These are phyloP conservation scores for Holotrichia oblita DNA, from an alignment of 1,140 invertebrate species.

Conservation along the genomic window DNA sequence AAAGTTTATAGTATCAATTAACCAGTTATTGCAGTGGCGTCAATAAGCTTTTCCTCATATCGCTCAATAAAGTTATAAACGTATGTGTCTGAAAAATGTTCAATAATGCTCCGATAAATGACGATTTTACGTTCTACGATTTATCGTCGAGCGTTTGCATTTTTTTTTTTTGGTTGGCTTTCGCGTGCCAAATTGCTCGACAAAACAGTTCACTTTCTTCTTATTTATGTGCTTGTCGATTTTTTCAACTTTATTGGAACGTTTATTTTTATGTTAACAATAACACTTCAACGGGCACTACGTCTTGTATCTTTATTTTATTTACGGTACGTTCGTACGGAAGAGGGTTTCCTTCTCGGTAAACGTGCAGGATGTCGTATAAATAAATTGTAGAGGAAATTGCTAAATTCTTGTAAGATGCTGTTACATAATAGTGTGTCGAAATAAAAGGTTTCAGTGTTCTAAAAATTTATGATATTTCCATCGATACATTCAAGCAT, in stretches of 20 bases:
- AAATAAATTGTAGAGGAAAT: constrained; percentile 10
- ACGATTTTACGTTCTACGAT: not conserved
- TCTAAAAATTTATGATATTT: too few species aligned
- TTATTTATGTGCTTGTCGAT: constrained; percentile 1
- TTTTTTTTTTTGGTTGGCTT: not conserved
- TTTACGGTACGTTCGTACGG: not conserved
- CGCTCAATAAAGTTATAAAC: not conserved
- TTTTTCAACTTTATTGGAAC: constrained; percentile 17
- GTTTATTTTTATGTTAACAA: constrained; percentile 14
- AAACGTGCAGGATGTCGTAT: not conserved
- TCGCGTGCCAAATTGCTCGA: not conserved
- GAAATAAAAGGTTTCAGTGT: too few species aligned
- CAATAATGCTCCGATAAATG: not conserved
- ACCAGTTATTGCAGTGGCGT: not conserved
- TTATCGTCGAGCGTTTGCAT: not conserved
- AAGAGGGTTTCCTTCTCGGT: not conserved
- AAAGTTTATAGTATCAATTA: not conserved
- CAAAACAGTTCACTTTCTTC: not conserved
- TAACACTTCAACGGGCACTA: constrained; percentile 3
- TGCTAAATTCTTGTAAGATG: not conserved
- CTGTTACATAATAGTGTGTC: too few species aligned
- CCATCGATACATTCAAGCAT: too few species aligned
- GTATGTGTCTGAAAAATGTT: not conserved
- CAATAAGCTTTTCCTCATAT: not conserved
- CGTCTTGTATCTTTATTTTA: constrained; percentile 4